phyloP scores from a whole-genome alignment of 2,797 vertebrate species.

The Anabacerthia variegaticeps region DNA sequence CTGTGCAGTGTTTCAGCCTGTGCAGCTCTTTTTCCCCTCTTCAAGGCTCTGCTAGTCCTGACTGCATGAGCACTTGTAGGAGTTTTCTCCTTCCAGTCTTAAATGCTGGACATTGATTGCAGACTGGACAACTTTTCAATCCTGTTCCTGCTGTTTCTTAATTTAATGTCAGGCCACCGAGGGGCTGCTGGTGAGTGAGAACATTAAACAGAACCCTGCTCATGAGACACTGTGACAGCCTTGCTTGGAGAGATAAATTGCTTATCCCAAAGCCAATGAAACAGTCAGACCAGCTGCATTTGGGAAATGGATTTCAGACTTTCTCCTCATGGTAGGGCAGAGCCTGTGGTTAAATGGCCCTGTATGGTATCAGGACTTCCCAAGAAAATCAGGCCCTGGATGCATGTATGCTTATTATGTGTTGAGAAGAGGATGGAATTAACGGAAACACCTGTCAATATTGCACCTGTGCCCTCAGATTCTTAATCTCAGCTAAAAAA shows the following conservation, averaged over 20 bases:
- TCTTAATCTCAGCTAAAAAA: background rate
- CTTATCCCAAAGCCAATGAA: background rate
- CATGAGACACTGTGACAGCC: background rate
- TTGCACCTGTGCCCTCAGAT: background rate
- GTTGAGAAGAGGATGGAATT: background rate
- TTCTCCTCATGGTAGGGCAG: background rate
- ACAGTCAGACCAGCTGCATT: background rate
- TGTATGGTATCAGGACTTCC: background rate
- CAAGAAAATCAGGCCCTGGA: background rate
- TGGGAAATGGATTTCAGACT: background rate
- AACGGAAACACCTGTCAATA: background rate
- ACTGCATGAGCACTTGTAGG: background rate
- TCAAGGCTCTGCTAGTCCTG: background rate
- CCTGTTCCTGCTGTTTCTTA: background rate
- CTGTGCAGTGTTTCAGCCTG: background rate
- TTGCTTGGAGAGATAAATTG: background rate
- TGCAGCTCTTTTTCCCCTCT: background rate
- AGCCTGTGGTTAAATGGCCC: background rate
- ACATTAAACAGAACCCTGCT: background rate
- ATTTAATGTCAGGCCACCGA: background rate
- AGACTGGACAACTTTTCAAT: background rate
- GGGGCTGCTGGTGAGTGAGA: background rate
- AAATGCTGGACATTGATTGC: background rate
- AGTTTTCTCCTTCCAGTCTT: background rate
- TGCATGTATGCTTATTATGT: background rate